Percentiles rank a stretch among this genome's conserved stretches.
Conservation (phyloP, 2,888 invertebrate genomes). For the Brachynemurus nebulosus region DNA sequence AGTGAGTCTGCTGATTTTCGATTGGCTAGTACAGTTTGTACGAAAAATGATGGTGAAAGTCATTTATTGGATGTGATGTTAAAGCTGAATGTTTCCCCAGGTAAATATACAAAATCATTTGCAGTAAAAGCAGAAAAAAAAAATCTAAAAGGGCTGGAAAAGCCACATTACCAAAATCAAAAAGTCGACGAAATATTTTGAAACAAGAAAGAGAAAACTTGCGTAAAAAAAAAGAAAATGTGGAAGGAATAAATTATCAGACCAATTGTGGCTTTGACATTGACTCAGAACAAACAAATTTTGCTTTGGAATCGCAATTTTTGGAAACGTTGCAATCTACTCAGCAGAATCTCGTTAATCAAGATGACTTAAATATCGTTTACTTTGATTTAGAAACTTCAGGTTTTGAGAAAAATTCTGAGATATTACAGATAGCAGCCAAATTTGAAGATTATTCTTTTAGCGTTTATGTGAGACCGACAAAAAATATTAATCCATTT, state of each 20-base stretch:
- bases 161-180: not conserved
- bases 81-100: not conserved
- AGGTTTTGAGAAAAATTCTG: too few relatives aligned
- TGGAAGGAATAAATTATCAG: not conserved
- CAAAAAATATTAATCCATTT: not conserved
- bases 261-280: not conserved
- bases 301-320: not conserved
- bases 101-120: not conserved
- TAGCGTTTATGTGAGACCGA: not conserved
- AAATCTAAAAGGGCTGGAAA: not conserved
- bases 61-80: not conserved
- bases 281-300: not conserved
- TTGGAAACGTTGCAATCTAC: too few relatives aligned
- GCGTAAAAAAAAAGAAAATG: not conserved
- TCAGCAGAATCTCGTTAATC: too few relatives aligned
- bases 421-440: too few relatives aligned
- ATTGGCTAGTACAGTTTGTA: not conserved
- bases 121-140: not conserved
- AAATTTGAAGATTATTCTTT: not conserved
- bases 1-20: conserved; percentile 11
- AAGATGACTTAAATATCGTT: not conserved
- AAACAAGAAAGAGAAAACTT: not conserved
- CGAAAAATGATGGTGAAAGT: conserved; percentile 3
- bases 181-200: not conserved
- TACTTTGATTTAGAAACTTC: not conserved